A percentile compares a stretch with the other conserved stretches of the same genome.
These are phyloP conservation scores for Phasianus colchicus DNA, from an alignment of 2,113 vertebrate species.

Conservation along the genomic window DNA sequence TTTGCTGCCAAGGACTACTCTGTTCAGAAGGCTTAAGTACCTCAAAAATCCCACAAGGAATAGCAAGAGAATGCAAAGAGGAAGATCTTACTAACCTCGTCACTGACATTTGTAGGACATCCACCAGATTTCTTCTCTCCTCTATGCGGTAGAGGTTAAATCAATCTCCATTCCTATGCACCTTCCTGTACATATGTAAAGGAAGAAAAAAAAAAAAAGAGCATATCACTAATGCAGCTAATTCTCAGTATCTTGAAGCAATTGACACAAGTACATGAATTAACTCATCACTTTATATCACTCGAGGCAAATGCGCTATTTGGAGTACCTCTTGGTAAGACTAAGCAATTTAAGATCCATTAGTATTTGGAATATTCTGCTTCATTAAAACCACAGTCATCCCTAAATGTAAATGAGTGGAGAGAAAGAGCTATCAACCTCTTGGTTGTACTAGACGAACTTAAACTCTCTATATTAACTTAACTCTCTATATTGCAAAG, in stretches of 20 bases:
- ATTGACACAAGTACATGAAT: constrained; percentile 69
- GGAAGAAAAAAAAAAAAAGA: neutral
- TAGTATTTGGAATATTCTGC: constrained; percentile 67
- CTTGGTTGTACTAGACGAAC: constrained; percentile 26
- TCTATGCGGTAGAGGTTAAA: neutral
- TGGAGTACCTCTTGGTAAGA: constrained; percentile 72
- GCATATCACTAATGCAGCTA: constrained; percentile 47
- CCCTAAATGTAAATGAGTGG: constrained; percentile 46
- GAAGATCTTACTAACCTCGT: neutral
- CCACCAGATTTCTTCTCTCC: neutral
- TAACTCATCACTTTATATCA: constrained; percentile 67
- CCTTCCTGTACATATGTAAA: neutral
- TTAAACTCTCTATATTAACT: neutral
- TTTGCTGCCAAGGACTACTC: neutral
- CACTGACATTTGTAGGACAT: neutral
- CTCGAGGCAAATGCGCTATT: constrained; percentile 65
- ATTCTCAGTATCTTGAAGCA: constrained; percentile 68
- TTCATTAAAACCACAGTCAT: constrained; percentile 62
- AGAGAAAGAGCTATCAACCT: constrained; percentile 27
- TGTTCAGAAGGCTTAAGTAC: neutral
- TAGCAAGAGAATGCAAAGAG: neutral
- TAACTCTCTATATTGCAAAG: neutral
- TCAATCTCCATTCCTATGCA: neutral
- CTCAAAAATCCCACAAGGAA: neutral
- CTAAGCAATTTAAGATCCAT: constrained; percentile 74